Evolutionary conservation across 64 coral and sea anemone species (phyloP), one percentile per base, ranked within the genome.

Genomic region (Actinia tenebrosa): DNA sequence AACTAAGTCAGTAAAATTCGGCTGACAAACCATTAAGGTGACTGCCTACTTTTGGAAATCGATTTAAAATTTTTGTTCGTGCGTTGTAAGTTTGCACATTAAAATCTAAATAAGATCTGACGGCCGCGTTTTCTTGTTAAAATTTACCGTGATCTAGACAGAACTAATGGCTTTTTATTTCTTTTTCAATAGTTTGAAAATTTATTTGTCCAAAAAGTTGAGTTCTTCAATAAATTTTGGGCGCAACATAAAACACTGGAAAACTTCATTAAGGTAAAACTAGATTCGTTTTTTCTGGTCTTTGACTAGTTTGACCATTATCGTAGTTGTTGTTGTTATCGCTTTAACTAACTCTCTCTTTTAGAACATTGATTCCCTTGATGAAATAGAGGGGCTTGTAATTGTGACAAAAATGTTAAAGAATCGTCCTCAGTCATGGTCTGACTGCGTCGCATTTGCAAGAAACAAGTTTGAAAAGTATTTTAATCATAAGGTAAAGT

Each of bases 401-500:
- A 80, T 87, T 37, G 88, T 92, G 2, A 84, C 87, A 15, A 95
- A 90, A 88, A 54, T 89, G 63, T 71, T 95, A 56, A 92, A 87
- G 25, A 85, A 56, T 25, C 89, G 88, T 58, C 96, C 96, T 0
- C 83, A 37, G 30, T 85, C 86, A 13, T 99, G 96, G 96, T 80
- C 43, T 19, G 47, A 92, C 18, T 99, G 96, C 19, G 96, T 99
- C 16, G 81, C 88, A 15, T 86, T 53, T 16, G 93, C 93, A 7
- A 88, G 96, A 53, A 89, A 86, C 75, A 89, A 95, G 79, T 99
- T 99, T 86, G 96, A 99, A 77, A 99, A 99, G 56, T 99, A 99
- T 77, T 99, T 92, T 83, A 99, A 93, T 79, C 96, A 99, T 71
- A 99, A 99, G 93, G 95, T 94, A 59, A 92, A 30, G 23, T 16